phyloP scores from a whole-genome alignment of 92 coral and sea anemone genomes.

The Heliopora coerulea region DNA sequence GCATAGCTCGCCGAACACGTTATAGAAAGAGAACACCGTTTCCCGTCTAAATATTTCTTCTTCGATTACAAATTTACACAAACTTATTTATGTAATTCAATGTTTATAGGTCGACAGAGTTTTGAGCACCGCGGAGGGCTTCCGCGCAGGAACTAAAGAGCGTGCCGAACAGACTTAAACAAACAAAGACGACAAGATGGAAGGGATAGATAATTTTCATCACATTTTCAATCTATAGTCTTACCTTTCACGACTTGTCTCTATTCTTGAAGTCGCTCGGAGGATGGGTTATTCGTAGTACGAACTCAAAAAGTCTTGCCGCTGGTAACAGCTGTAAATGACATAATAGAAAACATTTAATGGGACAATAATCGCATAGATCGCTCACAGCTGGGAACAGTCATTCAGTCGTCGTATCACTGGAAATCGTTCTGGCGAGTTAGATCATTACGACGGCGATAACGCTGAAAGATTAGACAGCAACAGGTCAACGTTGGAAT shows the following conservation, averaged over 20 bases:
- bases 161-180: conserved; percentile 31
- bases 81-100: background rate
- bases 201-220: too few relatives aligned
- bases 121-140: background rate
- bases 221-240: too few relatives aligned
- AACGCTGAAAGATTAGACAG: background rate
- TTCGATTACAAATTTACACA: background rate
- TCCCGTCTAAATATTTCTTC: background rate
- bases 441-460: background rate
- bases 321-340: conserved; percentile 23
- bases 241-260: background rate
- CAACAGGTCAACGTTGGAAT: too few relatives aligned
- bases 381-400: conserved; percentile 12
- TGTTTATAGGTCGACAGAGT: background rate
- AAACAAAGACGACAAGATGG: conserved; percentile 17
- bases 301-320: too few relatives aligned
- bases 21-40: background rate
- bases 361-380: conserved; percentile 13
- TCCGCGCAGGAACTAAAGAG: background rate
- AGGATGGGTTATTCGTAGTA: too few relatives aligned
- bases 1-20: too few relatives aligned
- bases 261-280: too few relatives aligned
- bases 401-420: conserved; percentile 6
- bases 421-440: conserved; percentile 10
- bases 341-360: conserved; percentile 19